phyloP scores from a whole-genome alignment of 2,113 vertebrate genomes.

The Rhinogobius similis region DNA sequence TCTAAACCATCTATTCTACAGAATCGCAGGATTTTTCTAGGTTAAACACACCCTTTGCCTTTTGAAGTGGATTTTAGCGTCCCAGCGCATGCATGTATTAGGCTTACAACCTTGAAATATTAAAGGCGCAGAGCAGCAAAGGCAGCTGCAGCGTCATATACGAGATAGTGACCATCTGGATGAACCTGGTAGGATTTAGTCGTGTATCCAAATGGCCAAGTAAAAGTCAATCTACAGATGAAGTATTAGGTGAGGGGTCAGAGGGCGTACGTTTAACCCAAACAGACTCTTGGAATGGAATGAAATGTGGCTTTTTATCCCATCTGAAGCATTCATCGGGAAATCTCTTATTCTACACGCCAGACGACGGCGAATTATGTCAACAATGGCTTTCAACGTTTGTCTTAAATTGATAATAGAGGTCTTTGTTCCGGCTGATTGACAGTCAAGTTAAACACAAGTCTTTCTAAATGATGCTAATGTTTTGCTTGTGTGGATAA shows the following conservation, averaged over 20 bases:
- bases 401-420: conserved; percentile 66
- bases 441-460: background rate
- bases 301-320: conserved; percentile 14
- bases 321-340: conserved; percentile 53
- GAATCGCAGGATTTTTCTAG: conserved; percentile 57
- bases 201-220: conserved; percentile 49
- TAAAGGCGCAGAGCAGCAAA: conserved; percentile 44
- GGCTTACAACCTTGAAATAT: conserved; percentile 64
- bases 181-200: conserved; percentile 46
- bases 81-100: conserved; percentile 62
- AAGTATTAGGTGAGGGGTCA: conserved; percentile 44
- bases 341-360: conserved; percentile 43
- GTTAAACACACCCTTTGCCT: conserved; percentile 51
- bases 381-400: conserved; percentile 31
- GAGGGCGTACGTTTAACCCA: conserved; percentile 33
- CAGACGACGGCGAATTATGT: conserved; percentile 40
- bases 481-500: background rate
- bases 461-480: conserved; percentile 21
- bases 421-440: conserved; percentile 32
- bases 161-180: conserved; percentile 54
- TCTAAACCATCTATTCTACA: conserved; percentile 35
- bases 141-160: conserved; percentile 16
- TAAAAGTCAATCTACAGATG: conserved; percentile 47
- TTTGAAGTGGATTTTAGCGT: conserved; percentile 59
- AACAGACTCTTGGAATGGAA: conserved; percentile 35